A percentile compares a stretch with the other conserved stretches of the same genome.
phyloP scores from a whole-genome alignment of 2,888 invertebrate genomes.

The Thera obeliscata region DNA sequence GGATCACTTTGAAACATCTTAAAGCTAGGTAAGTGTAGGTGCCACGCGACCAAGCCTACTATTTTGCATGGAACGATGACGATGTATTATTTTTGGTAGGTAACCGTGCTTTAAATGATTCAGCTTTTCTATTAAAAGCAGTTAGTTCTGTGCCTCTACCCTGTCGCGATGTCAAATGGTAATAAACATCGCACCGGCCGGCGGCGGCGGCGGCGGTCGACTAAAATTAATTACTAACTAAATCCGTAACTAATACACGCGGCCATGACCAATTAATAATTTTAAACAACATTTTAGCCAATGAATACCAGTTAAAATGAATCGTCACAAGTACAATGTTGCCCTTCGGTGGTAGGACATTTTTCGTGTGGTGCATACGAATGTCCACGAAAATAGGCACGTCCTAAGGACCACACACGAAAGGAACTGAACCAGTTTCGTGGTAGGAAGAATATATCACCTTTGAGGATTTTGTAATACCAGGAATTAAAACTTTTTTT shows the following conservation, averaged over 20 bases:
- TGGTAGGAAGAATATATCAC: background rate
- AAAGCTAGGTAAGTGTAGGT: too few relatives aligned
- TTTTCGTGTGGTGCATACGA: slow-evolving; percentile 50
- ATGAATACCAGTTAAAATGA: slow-evolving; percentile 27
- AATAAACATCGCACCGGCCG: slow-evolving; percentile 44
- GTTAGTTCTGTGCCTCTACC: slow-evolving; percentile 35
- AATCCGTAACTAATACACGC: slow-evolving; percentile 29
- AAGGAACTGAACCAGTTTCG: slow-evolving; percentile 3
- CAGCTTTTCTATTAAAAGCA: slow-evolving; percentile 4
- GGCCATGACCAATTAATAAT: slow-evolving; percentile 36
- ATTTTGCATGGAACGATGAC: too few relatives aligned
- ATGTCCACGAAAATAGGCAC: slow-evolving; percentile 41
- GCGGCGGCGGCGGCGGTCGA: slow-evolving; percentile 17
- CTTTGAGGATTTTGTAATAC: background rate
- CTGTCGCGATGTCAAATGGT: slow-evolving; percentile 53
- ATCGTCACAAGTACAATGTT: slow-evolving; percentile 25
- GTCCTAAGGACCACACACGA: slow-evolving; percentile 46
- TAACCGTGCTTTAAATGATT: background rate
- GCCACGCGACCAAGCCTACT: too few relatives aligned
- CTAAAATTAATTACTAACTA: slow-evolving; percentile 33
- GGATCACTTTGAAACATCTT: too few relatives aligned
- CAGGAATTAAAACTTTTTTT: too few relatives aligned
- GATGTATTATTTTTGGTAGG: too few relatives aligned
- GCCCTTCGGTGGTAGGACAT: slow-evolving; percentile 31
- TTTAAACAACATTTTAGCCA: slow-evolving; percentile 31